Evolutionary conservation across 2,113 vertebrate species (phyloP), one percentile per base, ranked within the genome.

Genomic region (Alosa alosa): DNA sequence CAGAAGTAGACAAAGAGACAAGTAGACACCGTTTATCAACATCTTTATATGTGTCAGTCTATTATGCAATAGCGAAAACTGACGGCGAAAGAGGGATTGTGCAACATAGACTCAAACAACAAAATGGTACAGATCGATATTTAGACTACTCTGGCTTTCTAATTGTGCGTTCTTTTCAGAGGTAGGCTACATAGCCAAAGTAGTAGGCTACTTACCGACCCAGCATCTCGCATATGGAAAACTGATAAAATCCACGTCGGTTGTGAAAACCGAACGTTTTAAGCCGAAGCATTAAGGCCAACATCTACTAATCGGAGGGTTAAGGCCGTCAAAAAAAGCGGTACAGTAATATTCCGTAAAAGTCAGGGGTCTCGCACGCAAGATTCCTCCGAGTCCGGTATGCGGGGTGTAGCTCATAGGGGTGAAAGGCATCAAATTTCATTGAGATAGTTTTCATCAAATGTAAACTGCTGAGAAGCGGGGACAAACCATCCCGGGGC

Each of bases 231-330:
- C 72, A 78, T 39, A 78, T 36, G 25, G 72, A 78, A 36, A 78
- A 78, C 72, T 78, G 72, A 78, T 78, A 78, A 78, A 78, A 78
- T 78, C 72, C 72, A 78, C 72, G 72, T 36, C 72, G 72, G 72
- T 78, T 78, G 3, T 78, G 31, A 11, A 78, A 78, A 78, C 72
- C 72, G 36, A 78, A 78, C 8, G 72, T 5, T 36, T 78, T 78
- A 78, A 78, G 72, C 4, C 72, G 72, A 31, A 39, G 36, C 72
- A 78, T 78, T 78, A 78, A 36, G 36, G 10, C 10, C 31, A 78
- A 78, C 31, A 78, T 39, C 31, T 39, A 39, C 31, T 0, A 10
- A 15, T 39, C 36, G 13, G 1, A 17, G 72, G 39, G 3, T 39
- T 3, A 78, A 39, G 13, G 15, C 36, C 10, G 72, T 78, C 13